A percentile compares a stretch with the other conserved stretches of the same genome.
Evolutionary conservation across 1,140 invertebrate genomes (phyloP).

Genomic region (Danaus plexippus): DNA sequence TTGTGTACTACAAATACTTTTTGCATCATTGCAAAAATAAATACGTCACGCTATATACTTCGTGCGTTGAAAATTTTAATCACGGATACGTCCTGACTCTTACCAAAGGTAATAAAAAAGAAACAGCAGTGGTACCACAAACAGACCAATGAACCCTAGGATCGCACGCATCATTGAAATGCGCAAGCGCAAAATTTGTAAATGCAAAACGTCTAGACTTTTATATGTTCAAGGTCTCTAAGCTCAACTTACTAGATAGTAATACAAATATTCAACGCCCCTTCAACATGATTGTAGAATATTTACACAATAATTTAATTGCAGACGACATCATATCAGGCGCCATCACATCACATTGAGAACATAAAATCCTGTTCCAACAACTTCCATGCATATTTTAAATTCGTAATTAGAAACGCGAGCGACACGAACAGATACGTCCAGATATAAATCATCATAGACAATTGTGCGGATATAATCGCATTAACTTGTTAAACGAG

Average conservation of each 20-base stretch:
- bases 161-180: constrained; percentile 63
- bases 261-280: constrained; percentile 39
- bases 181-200: constrained; percentile 61
- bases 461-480: constrained; percentile 5
- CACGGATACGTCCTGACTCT: constrained; percentile 38
- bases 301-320: constrained; percentile 30
- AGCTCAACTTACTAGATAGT: constrained; percentile 40
- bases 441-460: constrained; percentile 1
- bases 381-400: too few relatives aligned
- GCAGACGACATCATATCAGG: constrained; percentile 34
- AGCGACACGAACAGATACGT: not conserved
- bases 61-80: constrained; percentile 61
- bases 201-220: constrained; percentile 66
- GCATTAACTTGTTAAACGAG: constrained; percentile 13
- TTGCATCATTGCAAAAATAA: constrained; percentile 46
- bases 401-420: not conserved
- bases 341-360: constrained; percentile 22
- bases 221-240: constrained; percentile 56
- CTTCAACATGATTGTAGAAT: constrained; percentile 27
- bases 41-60: constrained; percentile 47
- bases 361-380: too few relatives aligned
- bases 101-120: constrained; percentile 36
- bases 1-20: constrained; percentile 35
- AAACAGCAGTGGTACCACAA: constrained; percentile 34
- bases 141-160: constrained; percentile 56